phyloP scores from a whole-genome alignment of 92 coral and sea anemone genomes.

The Siderastrea siderea region DNA sequence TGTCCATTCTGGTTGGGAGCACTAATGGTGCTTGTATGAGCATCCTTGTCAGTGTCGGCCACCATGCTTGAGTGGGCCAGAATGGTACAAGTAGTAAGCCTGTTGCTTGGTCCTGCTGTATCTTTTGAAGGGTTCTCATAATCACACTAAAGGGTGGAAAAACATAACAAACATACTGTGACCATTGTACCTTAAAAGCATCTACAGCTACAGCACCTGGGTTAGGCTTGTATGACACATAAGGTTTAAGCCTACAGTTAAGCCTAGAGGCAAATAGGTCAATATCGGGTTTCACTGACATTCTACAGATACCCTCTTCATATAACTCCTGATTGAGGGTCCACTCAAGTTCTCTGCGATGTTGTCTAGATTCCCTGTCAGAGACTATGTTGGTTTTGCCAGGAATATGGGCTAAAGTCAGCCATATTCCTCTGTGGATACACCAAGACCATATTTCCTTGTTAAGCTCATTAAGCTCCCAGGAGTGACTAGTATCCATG shows the following conservation, averaged over 20 bases:
- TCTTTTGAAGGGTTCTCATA: constrained; percentile 12
- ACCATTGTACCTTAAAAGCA: constrained; percentile 20
- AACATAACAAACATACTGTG: constrained; percentile 18
- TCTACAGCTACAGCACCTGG: constrained; percentile 35
- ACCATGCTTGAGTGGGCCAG: too few relatives aligned
- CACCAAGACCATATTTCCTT: constrained; percentile 71
- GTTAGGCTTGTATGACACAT: constrained; percentile 57
- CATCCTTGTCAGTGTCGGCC: too few relatives aligned
- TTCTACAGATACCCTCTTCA: constrained; percentile 22
- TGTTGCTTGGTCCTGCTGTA: background rate
- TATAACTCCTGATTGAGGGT: constrained; percentile 30
- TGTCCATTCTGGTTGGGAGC: too few relatives aligned
- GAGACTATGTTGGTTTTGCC: constrained; percentile 22
- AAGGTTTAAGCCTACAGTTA: constrained; percentile 53
- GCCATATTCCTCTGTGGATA: background rate
- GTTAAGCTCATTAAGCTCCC: constrained; percentile 22
- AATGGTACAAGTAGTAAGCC: background rate
- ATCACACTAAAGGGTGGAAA: constrained; percentile 34
- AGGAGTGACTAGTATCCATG: constrained; percentile 76
- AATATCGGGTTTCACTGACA: constrained; percentile 48
- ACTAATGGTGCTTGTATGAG: too few relatives aligned
- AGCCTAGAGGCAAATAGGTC: constrained; percentile 59
- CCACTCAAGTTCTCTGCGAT: constrained; percentile 7
- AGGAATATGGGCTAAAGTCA: constrained; percentile 64
- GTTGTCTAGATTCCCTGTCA: background rate